phyloP scores from a whole-genome alignment of 2,888 invertebrate genomes.

The Hesperia comma region DNA sequence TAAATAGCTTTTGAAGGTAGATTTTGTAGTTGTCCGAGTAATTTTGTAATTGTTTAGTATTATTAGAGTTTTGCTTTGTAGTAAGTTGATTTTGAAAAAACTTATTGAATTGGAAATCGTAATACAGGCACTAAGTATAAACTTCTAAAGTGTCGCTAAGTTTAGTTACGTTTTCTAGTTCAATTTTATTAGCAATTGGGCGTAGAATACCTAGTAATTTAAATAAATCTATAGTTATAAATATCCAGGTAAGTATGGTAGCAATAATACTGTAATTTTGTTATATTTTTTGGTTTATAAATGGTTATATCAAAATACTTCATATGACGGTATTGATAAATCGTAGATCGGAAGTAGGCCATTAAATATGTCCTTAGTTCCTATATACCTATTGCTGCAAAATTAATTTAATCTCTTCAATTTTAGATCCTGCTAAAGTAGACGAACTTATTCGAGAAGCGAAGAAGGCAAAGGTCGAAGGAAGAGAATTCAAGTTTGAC shows the following conservation, averaged over 20 bases:
- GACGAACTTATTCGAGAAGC: slow-evolving; percentile 76
- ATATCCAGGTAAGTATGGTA: background rate
- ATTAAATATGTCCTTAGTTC: background rate
- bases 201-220: background rate
- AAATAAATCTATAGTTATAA: background rate
- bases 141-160: too few species aligned
- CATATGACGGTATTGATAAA: background rate
- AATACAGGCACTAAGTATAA: too few species aligned
- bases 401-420: background rate
- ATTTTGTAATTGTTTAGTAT: too few species aligned
- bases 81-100: too few species aligned
- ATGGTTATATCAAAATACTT: background rate
- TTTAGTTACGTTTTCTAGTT: too few species aligned
- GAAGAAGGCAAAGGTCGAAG: slow-evolving; percentile 72
- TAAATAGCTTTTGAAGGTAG: background rate
- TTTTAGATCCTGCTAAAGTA: slow-evolving; percentile 70
- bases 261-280: background rate
- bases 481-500: slow-evolving; percentile 73
- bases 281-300: background rate
- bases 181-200: too few species aligned
- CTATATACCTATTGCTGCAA: background rate
- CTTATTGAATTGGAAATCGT: too few species aligned
- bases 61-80: too few species aligned
- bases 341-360: slow-evolving; percentile 1
- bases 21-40: too few species aligned